Evolutionary conservation across 2,113 vertebrate species (phyloP).

Genomic region (Rallus limicola): DNA sequence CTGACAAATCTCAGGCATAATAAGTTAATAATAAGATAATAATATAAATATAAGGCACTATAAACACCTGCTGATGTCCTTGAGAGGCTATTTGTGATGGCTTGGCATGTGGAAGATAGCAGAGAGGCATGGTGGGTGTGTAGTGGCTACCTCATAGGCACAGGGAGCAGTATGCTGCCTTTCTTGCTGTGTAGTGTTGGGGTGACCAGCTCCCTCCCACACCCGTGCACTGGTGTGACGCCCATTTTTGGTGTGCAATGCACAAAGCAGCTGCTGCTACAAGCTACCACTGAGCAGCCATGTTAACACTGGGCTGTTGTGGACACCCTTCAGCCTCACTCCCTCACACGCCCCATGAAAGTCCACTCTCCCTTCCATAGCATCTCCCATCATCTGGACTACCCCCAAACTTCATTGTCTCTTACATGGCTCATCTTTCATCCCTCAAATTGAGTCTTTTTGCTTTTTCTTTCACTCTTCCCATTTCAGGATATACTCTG

Average conservation of each 20-base stretch:
- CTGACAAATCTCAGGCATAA: neutral
- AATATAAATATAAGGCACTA: no score
- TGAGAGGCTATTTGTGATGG: neutral
- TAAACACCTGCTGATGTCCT: neutral
- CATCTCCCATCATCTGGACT: neutral
- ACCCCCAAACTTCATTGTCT: neutral
- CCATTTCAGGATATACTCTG: neutral
- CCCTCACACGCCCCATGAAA: neutral
- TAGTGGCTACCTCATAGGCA: accelerated
- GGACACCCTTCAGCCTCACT: neutral
- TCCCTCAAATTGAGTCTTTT: neutral
- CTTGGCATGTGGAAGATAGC: neutral
- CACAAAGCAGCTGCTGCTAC: neutral
- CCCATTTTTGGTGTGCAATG: neutral
- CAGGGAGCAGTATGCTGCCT: neutral
- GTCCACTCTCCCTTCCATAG: neutral
- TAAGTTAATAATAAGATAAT: neutral
- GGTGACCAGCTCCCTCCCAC: neutral
- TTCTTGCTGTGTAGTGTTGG: neutral
- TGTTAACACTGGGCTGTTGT: neutral
- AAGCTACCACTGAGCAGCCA: accelerated
- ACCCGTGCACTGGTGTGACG: accelerated
- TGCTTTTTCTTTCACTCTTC: neutral
- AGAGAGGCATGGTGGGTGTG: accelerated
- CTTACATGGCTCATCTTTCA: accelerated